Evolutionary conservation across 2,797 vertebrate genomes (phyloP).

Genomic region (Micropoecilia bifurca): DNA sequence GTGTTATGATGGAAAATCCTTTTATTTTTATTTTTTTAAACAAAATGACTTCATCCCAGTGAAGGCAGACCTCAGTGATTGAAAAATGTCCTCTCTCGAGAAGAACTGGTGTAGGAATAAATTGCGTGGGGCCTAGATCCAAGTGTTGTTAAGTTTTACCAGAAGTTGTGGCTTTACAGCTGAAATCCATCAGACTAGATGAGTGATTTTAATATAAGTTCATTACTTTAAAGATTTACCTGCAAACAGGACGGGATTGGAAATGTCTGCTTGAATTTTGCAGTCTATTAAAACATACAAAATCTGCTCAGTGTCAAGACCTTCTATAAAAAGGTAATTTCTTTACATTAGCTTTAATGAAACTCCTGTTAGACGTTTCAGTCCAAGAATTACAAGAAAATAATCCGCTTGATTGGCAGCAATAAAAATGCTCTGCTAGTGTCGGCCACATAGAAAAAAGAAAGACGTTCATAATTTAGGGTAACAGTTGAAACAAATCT

Average conservation of each 20-base stretch:
- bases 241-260: background rate
- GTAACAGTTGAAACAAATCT: slow-evolving; percentile 39
- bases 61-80: background rate
- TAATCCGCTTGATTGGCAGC: background rate
- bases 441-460: background rate
- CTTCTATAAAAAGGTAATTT: background rate
- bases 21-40: background rate
- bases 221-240: background rate
- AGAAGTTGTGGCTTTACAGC: background rate
- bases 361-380: background rate
- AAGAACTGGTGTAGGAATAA: background rate
- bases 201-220: background rate
- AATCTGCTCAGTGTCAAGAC: background rate
- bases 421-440: background rate
- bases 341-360: background rate
- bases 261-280: background rate
- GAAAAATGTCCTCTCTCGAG: background rate
- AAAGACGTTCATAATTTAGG: background rate
- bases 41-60: background rate
- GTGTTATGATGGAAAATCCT: background rate
- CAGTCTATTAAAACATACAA: background rate
- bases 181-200: background rate
- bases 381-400: background rate
- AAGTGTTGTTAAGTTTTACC: background rate
- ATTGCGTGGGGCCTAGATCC: background rate